Evolutionary conservation across 2,113 vertebrate genomes (phyloP).

Genomic region (Elanoides forficatus): DNA sequence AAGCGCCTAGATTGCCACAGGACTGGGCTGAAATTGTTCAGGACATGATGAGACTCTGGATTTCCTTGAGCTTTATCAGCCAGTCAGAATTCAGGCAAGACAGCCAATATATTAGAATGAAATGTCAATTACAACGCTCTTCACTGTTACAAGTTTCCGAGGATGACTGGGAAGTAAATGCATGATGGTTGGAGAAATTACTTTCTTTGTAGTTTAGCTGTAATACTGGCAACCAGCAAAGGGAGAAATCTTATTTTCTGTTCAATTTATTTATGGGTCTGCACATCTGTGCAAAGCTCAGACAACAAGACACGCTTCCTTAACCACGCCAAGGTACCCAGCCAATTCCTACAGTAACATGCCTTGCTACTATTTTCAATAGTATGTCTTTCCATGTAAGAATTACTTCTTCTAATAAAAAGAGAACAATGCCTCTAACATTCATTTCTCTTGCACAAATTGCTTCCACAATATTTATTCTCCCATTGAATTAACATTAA

Average conservation of each 20-base stretch:
- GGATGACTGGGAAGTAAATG: slow-evolving; percentile 47
- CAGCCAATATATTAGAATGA: slow-evolving; percentile 47
- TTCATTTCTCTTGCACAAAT: background rate
- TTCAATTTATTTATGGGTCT: slow-evolving; percentile 57
- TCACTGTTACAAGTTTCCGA: slow-evolving; percentile 27
- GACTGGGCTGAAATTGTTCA: background rate
- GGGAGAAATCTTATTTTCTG: slow-evolving; percentile 59
- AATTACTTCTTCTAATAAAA: background rate
- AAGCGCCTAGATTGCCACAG: background rate
- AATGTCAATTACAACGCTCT: slow-evolving; percentile 51
- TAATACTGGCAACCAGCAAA: slow-evolving; percentile 30
- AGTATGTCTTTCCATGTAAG: background rate
- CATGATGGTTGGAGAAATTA: slow-evolving; percentile 58
- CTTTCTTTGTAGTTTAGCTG: slow-evolving; percentile 56
- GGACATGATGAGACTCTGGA: slow-evolving; percentile 22
- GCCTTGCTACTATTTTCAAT: background rate
- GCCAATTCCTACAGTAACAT: background rate
- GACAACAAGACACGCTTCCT: background rate
- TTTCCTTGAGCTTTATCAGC: slow-evolving; percentile 23
- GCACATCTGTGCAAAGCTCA: slow-evolving; percentile 34
- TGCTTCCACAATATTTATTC: slow-evolving; percentile 44
- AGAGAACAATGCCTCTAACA: background rate
- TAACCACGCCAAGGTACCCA: background rate
- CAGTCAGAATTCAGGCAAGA: slow-evolving; percentile 38
- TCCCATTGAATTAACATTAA: slow-evolving; percentile 38